Percentiles rank a stretch among this genome's conserved stretches.
Evolutionary conservation across 1,140 invertebrate genomes (phyloP).

Genomic region (Magallana ariakensis): DNA sequence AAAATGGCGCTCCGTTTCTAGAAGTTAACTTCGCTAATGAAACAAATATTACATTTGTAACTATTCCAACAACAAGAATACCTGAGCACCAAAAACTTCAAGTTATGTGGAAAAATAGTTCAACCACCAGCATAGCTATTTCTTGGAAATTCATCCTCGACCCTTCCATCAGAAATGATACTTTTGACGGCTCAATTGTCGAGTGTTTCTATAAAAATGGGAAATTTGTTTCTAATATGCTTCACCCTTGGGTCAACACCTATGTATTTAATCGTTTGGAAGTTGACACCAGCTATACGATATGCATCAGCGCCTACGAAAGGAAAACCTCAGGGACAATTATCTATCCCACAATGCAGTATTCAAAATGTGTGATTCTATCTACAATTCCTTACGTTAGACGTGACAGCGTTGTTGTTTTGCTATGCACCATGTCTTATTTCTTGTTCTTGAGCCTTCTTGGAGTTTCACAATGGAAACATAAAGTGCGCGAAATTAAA

Average conservation of each 20-base stretch:
- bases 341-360: slow-evolving; percentile 15
- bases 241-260: not conserved
- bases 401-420: slow-evolving; percentile 4
- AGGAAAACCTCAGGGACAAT: slow-evolving; percentile 14
- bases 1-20: not conserved
- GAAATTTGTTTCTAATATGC: slow-evolving; percentile 19
- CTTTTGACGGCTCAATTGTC: not conserved
- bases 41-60: not conserved
- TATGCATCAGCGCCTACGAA: slow-evolving; percentile 22
- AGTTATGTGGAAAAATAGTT: not conserved
- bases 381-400: not conserved
- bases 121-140: not conserved
- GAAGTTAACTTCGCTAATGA: not conserved
- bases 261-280: not conserved
- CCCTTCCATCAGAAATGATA: slow-evolving; percentile 12
- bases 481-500: slow-evolving; percentile 1
- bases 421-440: slow-evolving; percentile 27
- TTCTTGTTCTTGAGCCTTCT: slow-evolving; percentile 28
- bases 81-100: slow-evolving; percentile 11
- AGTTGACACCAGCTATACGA: slow-evolving; percentile 9
- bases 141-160: not conserved
- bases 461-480: slow-evolving; percentile 17
- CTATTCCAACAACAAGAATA: slow-evolving; percentile 16
- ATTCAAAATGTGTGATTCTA: slow-evolving; percentile 28
- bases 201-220: slow-evolving; percentile 15